Evolutionary conservation across 2,113 vertebrate genomes (phyloP).

Genomic region (Bambusicola thoracicus): DNA sequence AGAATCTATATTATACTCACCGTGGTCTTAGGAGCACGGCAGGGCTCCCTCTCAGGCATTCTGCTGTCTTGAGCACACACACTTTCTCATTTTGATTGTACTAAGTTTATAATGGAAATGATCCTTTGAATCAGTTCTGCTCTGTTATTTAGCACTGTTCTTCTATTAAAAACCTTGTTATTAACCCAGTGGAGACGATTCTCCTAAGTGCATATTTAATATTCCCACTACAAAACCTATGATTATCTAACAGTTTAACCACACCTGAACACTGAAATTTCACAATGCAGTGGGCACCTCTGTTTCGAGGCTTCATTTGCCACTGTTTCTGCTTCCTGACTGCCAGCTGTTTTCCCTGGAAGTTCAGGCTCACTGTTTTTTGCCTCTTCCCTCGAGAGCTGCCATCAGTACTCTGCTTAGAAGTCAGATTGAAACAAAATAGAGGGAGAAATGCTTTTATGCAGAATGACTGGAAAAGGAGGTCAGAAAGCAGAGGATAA

Average conservation of each 20-base stretch:
- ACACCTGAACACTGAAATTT: background rate
- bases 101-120: background rate
- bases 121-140: background rate
- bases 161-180: background rate
- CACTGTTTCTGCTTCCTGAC: background rate
- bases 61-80: background rate
- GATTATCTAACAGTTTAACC: background rate
- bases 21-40: fast-evolving
- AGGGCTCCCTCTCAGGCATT: background rate
- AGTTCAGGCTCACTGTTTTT: background rate
- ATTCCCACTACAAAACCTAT: background rate
- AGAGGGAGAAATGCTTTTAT: background rate
- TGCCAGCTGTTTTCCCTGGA: background rate
- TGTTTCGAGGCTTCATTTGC: background rate
- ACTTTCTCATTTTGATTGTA: background rate
- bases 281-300: background rate
- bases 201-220: background rate
- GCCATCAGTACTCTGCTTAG: background rate
- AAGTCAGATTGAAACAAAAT: background rate
- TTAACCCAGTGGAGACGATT: background rate
- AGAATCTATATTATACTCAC: background rate
- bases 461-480: background rate
- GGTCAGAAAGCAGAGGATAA: background rate
- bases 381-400: background rate
- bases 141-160: background rate